Base-by-base conservation (phyloP, 2,113 vertebrate genomes). In the Neomonachus schauinslandi region DNA sequence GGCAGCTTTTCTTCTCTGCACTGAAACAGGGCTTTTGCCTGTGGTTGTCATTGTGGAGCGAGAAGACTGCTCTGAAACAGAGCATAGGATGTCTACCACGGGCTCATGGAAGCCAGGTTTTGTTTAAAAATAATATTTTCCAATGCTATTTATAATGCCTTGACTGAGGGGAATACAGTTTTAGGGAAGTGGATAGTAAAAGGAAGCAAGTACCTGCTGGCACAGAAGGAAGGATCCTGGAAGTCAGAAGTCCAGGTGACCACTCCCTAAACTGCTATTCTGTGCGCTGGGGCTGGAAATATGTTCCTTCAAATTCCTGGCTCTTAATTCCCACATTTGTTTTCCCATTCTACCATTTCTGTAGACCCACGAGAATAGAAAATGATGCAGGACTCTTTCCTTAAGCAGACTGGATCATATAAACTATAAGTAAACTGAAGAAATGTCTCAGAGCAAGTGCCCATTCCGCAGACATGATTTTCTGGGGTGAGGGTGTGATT, bases 321-420 rank as follows among this genome's bases (percentile, higher is more conserved):
- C 63, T 5, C 33, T 59, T 26, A n/a, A 1, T 16, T 4, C 13
- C 8, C 10, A 11, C 1, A 33, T 11, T 18, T 36, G 5, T 36
- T 26, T 63, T 67, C 22, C 24, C 9, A 2, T 24, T 77, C 83
- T 36, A 4, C 42, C 22, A 2, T 18, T 63, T 13, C 39, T 5
- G 1, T 1, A 12, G 28, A 7, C 26, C 10, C 9, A 2, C 0
- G 4, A 33, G 49, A 51, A 0, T 0, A 7, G 42, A 12, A 36
- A 4, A 14, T 1, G 42, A 6, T 0, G 1, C 5, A 5, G 36
- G 22, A 0, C 31, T 9, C 4, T 90, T 31, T 83, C 26, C 15
- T 51, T 11, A 9, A 10, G 21, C 4, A 28, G 6, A 36, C 1
- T 1, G 2, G 1, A 3, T 28, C 26, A 7, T 0, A 36, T 3